phyloP scores from a whole-genome alignment of 2,797 vertebrate species.

The Distichodus sexfasciatus region DNA sequence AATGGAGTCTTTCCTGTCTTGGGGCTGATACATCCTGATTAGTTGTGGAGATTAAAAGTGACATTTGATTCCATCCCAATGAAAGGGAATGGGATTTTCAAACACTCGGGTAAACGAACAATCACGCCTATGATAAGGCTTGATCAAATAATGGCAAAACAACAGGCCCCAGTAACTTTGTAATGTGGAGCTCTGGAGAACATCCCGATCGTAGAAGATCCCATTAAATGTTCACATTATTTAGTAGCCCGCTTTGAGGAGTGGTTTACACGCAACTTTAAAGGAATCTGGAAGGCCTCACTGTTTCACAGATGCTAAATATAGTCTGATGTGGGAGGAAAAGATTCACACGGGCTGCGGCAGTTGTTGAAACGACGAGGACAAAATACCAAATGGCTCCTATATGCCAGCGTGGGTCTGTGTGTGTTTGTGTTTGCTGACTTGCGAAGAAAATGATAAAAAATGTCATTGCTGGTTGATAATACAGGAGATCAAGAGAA shows the following conservation, averaged over 20 bases:
- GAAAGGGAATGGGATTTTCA: slow-evolving; percentile 21
- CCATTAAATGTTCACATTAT: not conserved
- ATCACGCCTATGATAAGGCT: slow-evolving; percentile 25
- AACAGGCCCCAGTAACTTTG: not conserved
- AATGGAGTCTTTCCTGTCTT: slow-evolving; percentile 54
- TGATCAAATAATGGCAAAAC: slow-evolving; percentile 19
- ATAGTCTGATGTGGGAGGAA: not conserved
- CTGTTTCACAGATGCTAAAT: not conserved
- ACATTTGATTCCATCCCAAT: slow-evolving; percentile 39
- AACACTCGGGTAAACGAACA: slow-evolving; percentile 38
- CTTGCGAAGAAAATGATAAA: not conserved
- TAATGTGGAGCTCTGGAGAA: slow-evolving; percentile 6
- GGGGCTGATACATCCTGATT: slow-evolving; percentile 44
- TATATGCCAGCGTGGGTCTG: slow-evolving; percentile 9
- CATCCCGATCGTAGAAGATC: not conserved
- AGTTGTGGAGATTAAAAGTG: slow-evolving; percentile 41
- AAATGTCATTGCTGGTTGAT: not conserved
- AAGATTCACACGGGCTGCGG: too few relatives aligned
- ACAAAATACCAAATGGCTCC: not conserved
- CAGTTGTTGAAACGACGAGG: not conserved
- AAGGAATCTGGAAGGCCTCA: too few relatives aligned
- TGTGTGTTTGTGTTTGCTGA: slow-evolving; percentile 26
- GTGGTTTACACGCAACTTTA: not conserved
- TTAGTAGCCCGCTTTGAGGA: not conserved
- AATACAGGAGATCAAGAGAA: too few relatives aligned